Evolutionary conservation across 2,888 invertebrate species (phyloP).

Genomic region (Leuctra nigra): DNA sequence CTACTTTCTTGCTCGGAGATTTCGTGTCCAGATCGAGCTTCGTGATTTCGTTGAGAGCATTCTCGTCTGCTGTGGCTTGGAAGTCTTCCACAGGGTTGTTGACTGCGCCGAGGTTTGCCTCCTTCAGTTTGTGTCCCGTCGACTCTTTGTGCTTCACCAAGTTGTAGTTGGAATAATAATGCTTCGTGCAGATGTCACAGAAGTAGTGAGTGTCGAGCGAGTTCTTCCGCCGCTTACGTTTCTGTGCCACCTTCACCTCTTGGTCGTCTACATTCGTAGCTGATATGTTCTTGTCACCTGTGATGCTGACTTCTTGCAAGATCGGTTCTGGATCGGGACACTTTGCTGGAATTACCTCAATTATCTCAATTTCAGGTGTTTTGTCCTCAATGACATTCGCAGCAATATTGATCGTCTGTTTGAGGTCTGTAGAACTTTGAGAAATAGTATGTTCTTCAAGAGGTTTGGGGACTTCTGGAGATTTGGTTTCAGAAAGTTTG

Average conservation of each 20-base stretch:
- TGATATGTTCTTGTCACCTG: too few species aligned
- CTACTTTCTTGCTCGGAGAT: background rate
- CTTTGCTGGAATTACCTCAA: background rate
- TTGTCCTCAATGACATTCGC: too few species aligned
- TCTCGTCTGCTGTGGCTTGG: background rate
- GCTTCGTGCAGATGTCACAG: constrained; percentile 26
- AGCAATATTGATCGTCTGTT: background rate
- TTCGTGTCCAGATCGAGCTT: too few species aligned
- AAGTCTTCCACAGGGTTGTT: background rate
- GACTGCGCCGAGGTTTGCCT: background rate
- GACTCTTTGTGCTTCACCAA: constrained; percentile 27
- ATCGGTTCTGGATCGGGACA: background rate
- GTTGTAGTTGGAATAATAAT: constrained; percentile 27
- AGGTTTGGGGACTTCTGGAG: background rate
- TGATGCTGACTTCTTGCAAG: background rate
- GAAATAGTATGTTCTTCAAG: background rate
- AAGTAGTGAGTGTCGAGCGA: constrained; percentile 18
- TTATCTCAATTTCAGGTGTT: too few species aligned
- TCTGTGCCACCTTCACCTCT: background rate
- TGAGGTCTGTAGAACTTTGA: background rate
- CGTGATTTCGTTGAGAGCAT: background rate
- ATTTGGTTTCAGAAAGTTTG: background rate
- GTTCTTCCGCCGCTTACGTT: constrained; percentile 8
- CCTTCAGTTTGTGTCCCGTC: constrained; percentile 20
- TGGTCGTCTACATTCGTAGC: too few species aligned